Base-by-base conservation (phyloP, 2,113 vertebrate species). In the Nannobrachium achirus region DNA sequence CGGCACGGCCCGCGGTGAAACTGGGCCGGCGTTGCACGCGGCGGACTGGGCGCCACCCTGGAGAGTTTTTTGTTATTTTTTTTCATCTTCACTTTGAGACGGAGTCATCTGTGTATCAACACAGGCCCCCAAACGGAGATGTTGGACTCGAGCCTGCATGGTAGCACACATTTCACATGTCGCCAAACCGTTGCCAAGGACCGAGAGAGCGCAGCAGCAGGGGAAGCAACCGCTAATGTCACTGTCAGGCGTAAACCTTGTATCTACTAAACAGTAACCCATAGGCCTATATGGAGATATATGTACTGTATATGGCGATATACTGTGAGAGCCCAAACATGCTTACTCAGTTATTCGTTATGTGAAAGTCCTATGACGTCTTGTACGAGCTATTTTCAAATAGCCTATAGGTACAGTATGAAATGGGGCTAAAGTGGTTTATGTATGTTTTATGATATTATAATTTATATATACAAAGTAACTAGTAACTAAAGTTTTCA, bases 81-180 rank as follows among this genome's bases (percentile, higher is more conserved):
- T 82, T 84, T 83, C 85, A 88, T 89, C 79, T 84, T 83, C 85
- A 82, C 79, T 81, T 73, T 77, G 59, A 71, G 71, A 79, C 42
- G 14, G 39, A 80, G 75, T 76, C 13, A 73, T 60, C 51, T 73
- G 40, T 70, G 67, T 58, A 55, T 56, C 38, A 46, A 49, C 46
- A 16, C 39, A 33, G 25, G 25, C 25, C 20, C 62, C 67, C 39
- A 68, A 66, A 8, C 46, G 56, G 20, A 57, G 40, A 56, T 33
- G 38, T 33, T 63, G 10, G 42, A 63, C 57, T 68, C 57, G 10
- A 59, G 44, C 18, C 49, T 49, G 57, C 11, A 20, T 71, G 25
- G 25, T n/a, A 33, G 25, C 25, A 33, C 25, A 33, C 25, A 33
- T 33, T 33, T 33, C 46, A 25, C 39, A 14, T n/a, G 11, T 15